A percentile compares a stretch with the other conserved stretches of the same genome.
Evolutionary conservation across 92 coral and sea anemone genomes (phyloP).

Genomic region (Paragorgia papillata): DNA sequence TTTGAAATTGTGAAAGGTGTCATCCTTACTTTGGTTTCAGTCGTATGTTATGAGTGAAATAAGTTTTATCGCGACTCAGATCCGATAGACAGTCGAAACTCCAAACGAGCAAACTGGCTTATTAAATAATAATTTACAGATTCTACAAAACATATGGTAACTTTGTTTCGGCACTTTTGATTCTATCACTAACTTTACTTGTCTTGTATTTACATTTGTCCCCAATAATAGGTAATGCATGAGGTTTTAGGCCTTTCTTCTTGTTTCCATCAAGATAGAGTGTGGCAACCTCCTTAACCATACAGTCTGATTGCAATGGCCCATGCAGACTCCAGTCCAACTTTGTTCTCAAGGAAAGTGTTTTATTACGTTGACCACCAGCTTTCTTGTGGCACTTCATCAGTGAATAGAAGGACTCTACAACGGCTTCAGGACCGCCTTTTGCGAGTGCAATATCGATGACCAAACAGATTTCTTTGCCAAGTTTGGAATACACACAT

Average conservation of each 20-base stretch:
- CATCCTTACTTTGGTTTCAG: no score
- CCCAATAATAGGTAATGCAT: conserved; percentile 2
- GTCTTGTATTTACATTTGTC: conserved; percentile 1
- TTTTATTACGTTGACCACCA: conserved; percentile 18
- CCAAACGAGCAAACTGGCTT: no score
- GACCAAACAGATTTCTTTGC: conserved; percentile 25
- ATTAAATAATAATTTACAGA: neutral
- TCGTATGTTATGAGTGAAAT: no score
- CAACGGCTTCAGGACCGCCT: conserved; percentile 31
- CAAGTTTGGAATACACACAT: conserved; percentile 13
- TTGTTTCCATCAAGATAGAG: conserved; percentile 26
- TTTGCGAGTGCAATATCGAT: conserved; percentile 33
- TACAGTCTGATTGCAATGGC: neutral
- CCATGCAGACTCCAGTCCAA: conserved; percentile 22
- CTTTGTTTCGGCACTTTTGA: neutral
- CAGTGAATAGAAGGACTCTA: conserved; percentile 24
- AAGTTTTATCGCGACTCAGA: no score
- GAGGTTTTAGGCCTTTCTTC: conserved; percentile 14
- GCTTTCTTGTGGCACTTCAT: conserved; percentile 23
- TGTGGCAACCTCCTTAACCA: conserved; percentile 21
- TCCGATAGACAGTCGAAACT: no score
- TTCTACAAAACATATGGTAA: conserved; percentile 18
- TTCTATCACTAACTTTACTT: conserved; percentile 25
- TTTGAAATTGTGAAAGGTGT: no score
- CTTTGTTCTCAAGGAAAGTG: conserved; percentile 13